A percentile compares a stretch with the other conserved stretches of the same genome.
phyloP scores from a whole-genome alignment of 2,888 invertebrate species.

The Torymus texanus region DNA sequence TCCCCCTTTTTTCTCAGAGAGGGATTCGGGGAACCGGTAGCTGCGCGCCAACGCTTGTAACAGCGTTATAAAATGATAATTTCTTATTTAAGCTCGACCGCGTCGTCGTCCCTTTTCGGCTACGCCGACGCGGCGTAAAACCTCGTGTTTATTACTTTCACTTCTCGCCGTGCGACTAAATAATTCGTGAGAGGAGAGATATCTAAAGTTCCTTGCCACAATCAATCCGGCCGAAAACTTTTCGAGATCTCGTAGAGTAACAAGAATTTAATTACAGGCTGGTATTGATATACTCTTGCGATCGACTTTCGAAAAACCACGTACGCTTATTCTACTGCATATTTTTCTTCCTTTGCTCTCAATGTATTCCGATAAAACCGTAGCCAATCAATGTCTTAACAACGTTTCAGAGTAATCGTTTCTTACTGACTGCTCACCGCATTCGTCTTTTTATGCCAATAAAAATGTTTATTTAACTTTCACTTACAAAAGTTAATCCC shows the following conservation, averaged over 20 bases:
- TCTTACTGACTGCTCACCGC: conserved; percentile 8
- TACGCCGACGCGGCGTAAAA: background rate
- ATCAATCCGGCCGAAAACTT: conserved; percentile 20
- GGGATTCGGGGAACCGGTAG: conserved; percentile 15
- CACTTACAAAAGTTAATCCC: conserved; percentile 2
- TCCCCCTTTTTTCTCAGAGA: background rate
- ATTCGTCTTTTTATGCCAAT: background rate
- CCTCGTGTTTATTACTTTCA: conserved; percentile 5
- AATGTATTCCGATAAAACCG: background rate
- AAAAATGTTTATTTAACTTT: conserved; percentile 39
- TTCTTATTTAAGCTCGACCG: background rate
- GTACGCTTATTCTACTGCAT: background rate
- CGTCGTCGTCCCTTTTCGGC: background rate
- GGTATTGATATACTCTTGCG: background rate
- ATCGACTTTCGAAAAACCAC: conserved; percentile 38
- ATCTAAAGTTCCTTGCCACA: background rate
- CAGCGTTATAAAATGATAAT: conserved; percentile 29
- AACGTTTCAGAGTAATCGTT: conserved; percentile 17
- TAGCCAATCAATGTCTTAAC: conserved; percentile 15
- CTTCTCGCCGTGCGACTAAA: background rate
- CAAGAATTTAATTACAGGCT: conserved; percentile 41
- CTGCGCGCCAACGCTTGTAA: background rate
- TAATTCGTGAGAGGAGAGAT: too few species aligned
- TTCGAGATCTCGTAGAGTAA: background rate
- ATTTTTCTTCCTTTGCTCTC: conserved; percentile 7